A percentile compares a stretch with the other conserved stretches of the same genome.
phyloP scores from a whole-genome alignment of 2,113 vertebrate genomes.

The Aldabrachelys gigantea region DNA sequence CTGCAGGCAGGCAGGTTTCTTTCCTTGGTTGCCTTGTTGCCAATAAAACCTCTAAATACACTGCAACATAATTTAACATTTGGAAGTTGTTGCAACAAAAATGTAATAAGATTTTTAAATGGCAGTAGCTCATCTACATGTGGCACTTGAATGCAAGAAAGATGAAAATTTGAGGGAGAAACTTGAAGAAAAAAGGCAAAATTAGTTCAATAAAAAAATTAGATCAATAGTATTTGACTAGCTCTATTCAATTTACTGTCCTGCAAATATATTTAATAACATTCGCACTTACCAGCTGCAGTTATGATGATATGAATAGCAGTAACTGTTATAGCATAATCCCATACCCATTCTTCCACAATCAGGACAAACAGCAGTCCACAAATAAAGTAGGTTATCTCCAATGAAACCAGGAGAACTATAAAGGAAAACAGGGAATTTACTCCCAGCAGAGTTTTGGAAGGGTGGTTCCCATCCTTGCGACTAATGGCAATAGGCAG shows the following conservation, averaged over 20 bases:
- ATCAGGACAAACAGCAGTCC: slow-evolving; percentile 86
- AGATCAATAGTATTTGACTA: not conserved
- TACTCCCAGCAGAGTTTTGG: not conserved
- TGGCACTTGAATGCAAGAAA: not conserved
- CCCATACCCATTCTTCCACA: slow-evolving; percentile 88
- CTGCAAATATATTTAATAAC: not conserved
- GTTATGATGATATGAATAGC: slow-evolving; percentile 84
- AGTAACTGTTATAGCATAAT: slow-evolving; percentile 87
- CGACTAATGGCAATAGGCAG: not conserved
- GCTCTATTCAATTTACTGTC: not conserved
- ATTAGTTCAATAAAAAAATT: not conserved
- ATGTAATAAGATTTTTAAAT: not conserved
- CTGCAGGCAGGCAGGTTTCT: not conserved
- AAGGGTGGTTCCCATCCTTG: not conserved
- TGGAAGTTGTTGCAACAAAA: not conserved
- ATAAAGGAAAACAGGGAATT: slow-evolving; percentile 23
- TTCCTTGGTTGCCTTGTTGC: not conserved
- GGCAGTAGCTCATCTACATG: not conserved
- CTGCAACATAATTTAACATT: not conserved
- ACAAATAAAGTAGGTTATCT: slow-evolving; percentile 86
- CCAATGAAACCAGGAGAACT: slow-evolving; percentile 81
- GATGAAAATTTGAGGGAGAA: not conserved
- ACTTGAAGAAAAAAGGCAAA: not conserved
- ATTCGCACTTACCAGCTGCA: slow-evolving; percentile 80
- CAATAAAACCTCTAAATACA: not conserved